These are phyloP conservation scores for Isichthys henryi DNA, from an alignment of 2,113 vertebrate genomes.

Conservation along the genomic window DNA sequence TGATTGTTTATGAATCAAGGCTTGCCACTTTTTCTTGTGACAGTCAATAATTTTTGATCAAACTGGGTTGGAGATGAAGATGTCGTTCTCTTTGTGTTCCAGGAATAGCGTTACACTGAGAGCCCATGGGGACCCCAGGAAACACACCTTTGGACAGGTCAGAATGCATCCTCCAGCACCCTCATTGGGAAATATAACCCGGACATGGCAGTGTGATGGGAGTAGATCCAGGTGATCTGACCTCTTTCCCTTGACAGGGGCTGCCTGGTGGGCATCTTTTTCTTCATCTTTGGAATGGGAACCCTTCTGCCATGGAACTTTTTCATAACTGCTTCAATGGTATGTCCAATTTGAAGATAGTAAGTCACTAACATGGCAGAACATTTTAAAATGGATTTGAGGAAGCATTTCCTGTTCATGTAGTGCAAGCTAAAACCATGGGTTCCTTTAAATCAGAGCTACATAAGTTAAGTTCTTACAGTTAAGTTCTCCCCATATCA, in stretches of 20 bases:
- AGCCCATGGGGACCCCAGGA: background rate
- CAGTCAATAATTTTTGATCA: background rate
- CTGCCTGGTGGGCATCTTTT: constrained; percentile 62
- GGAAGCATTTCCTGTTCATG: too few species aligned
- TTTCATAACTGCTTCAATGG: constrained; percentile 79
- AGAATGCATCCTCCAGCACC: background rate
- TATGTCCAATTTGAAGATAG: constrained; percentile 27
- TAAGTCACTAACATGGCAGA: background rate
- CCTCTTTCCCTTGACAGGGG: constrained; percentile 48
- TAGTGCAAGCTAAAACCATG: too few species aligned
- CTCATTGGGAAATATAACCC: background rate
- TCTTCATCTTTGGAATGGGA: constrained; percentile 80
- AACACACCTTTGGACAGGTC: background rate
- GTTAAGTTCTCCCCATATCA: too few species aligned
- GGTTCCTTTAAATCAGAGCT: too few species aligned
- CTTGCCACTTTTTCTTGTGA: background rate
- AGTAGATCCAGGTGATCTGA: background rate
- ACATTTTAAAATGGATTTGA: too few species aligned
- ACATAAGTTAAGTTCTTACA: too few species aligned
- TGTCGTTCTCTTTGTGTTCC: background rate
- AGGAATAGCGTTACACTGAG: background rate
- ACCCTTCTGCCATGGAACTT: constrained; percentile 87
- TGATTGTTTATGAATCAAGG: background rate
- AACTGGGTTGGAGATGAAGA: background rate
- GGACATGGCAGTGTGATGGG: background rate